Percentiles rank a stretch among this genome's conserved stretches.
phyloP scores from a whole-genome alignment of 1,140 invertebrate genomes.

The Drosophila oshimai region DNA sequence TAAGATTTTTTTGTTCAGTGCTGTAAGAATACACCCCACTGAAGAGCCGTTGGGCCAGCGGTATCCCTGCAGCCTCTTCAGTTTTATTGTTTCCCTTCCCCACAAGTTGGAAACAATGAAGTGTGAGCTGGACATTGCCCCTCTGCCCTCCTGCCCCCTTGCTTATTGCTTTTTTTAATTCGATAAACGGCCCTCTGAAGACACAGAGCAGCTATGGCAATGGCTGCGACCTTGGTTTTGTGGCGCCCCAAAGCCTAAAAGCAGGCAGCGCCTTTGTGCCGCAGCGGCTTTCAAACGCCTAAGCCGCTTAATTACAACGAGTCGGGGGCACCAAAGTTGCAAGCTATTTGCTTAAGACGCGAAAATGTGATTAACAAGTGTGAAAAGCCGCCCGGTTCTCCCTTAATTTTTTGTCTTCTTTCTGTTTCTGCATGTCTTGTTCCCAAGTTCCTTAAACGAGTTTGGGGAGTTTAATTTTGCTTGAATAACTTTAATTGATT shows the following conservation, averaged over 20 bases:
- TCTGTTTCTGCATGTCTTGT: constrained; percentile 35
- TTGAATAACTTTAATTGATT: constrained; percentile 80
- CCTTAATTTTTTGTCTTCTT: constrained; percentile 39
- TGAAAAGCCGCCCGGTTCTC: constrained; percentile 65
- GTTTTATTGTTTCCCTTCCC: constrained; percentile 61
- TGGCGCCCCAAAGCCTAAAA: constrained; percentile 63
- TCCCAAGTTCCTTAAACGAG: constrained; percentile 8
- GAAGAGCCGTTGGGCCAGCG: constrained; percentile 9
- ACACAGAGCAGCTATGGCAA: constrained; percentile 26
- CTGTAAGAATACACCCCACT: not conserved
- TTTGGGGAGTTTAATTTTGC: constrained; percentile 58
- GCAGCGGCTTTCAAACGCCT: constrained; percentile 50
- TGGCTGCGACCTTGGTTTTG: constrained; percentile 60
- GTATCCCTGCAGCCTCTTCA: constrained; percentile 55
- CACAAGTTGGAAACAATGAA: constrained; percentile 53
- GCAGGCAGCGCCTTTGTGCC: constrained; percentile 66
- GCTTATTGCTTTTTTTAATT: constrained; percentile 70
- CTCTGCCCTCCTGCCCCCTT: not conserved
- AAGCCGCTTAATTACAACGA: constrained; percentile 79
- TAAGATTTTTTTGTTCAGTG: not conserved
- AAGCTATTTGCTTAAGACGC: constrained; percentile 77
- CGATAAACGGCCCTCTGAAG: constrained; percentile 77
- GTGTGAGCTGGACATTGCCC: constrained; percentile 48
- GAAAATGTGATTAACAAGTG: constrained; percentile 81
- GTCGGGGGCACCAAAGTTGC: constrained; percentile 42